Conservation (phyloP, 2,113 vertebrate species). For the Puffinus mauretanicus region DNA sequence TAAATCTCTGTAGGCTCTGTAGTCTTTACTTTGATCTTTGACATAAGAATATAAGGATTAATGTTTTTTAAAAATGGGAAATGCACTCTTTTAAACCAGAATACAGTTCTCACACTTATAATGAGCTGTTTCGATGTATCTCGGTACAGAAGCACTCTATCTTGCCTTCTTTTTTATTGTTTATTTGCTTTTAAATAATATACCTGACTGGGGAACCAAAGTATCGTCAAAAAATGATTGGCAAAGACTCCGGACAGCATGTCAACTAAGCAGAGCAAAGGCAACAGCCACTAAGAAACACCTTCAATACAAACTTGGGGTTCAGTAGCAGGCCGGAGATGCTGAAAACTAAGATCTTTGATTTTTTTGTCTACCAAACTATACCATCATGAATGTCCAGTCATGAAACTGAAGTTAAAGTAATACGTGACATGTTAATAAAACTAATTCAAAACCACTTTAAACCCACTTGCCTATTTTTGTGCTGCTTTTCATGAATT, state of each 20-base stretch:
- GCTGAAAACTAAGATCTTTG: neutral
- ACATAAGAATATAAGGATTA: neutral
- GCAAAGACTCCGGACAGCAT: neutral
- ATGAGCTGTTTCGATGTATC: neutral
- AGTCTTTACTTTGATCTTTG: neutral
- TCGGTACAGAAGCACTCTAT: neutral
- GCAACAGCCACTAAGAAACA: neutral
- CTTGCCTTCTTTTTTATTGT: neutral
- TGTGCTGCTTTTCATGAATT: neutral
- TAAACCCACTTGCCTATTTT: neutral
- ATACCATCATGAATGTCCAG: neutral
- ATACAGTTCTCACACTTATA: neutral
- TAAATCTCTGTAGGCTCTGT: neutral
- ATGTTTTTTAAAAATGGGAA: neutral
- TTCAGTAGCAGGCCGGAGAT: neutral
- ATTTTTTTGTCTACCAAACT: neutral
- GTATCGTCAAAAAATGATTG: neutral
- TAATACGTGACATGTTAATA: neutral
- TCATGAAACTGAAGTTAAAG: neutral
- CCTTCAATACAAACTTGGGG: neutral
- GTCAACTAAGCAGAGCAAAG: neutral
- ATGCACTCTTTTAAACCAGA: neutral
- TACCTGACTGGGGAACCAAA: neutral
- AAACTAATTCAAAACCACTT: neutral
- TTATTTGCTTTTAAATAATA: neutral